phyloP scores from a whole-genome alignment of 2,797 vertebrate species.

The Picus viridis region DNA sequence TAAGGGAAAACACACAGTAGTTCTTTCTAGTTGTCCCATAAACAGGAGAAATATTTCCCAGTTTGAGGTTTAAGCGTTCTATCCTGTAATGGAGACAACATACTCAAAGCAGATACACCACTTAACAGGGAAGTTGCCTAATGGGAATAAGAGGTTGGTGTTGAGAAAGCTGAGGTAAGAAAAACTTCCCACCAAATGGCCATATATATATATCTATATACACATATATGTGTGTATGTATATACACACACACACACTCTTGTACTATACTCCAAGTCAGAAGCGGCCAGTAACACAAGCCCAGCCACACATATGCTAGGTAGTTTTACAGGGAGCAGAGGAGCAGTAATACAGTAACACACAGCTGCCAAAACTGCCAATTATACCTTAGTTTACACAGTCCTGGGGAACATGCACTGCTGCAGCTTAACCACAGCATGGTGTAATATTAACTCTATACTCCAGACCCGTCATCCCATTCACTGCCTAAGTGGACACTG shows the following conservation, averaged over 20 bases:
- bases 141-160: neutral
- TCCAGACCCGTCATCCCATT: neutral
- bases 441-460: neutral
- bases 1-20: neutral
- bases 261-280: neutral
- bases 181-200: neutral
- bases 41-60: neutral
- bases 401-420: neutral
- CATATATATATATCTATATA: neutral
- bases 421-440: neutral
- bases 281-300: neutral
- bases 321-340: neutral
- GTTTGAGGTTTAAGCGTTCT: neutral
- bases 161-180: neutral
- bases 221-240: too few relatives aligned
- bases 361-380: constrained; percentile 8
- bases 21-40: neutral
- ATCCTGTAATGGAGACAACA: neutral
- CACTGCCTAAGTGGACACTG: neutral
- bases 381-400: neutral
- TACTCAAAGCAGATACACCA: neutral
- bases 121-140: neutral
- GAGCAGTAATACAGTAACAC: neutral
- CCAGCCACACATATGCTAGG: neutral
- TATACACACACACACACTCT: too few relatives aligned